A percentile compares a stretch with the other conserved stretches of the same genome.
phyloP scores from a whole-genome alignment of 1,140 invertebrate species.

The Pseudachorutes palmiensis region DNA sequence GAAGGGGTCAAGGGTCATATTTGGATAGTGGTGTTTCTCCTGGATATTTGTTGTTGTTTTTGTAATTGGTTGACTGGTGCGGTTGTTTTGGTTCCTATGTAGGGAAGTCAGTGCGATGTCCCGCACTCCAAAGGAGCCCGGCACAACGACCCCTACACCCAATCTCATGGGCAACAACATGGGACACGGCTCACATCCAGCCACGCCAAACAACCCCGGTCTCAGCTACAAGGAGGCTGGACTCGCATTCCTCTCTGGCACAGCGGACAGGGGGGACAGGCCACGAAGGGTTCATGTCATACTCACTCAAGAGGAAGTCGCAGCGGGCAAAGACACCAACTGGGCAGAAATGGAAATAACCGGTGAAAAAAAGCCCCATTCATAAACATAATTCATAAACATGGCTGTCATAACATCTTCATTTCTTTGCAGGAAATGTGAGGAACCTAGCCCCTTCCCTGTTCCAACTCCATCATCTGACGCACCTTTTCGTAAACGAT shows the following conservation, averaged over 20 bases:
- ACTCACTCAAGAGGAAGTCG: slow-evolving; percentile 83
- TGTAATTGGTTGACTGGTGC: too few relatives aligned
- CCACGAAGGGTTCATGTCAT: slow-evolving; percentile 64
- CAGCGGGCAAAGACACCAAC: slow-evolving; percentile 79
- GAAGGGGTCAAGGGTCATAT: too few relatives aligned
- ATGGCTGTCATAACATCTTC: slow-evolving; percentile 14
- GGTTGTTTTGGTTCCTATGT: too few relatives aligned
- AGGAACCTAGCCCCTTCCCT: slow-evolving; percentile 81
- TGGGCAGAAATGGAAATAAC: slow-evolving; percentile 72
- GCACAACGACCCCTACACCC: neutral
- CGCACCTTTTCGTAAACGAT: slow-evolving; percentile 87
- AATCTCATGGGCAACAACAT: neutral
- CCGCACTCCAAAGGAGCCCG: slow-evolving; percentile 6
- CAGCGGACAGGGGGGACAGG: neutral
- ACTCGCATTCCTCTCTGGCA: neutral
- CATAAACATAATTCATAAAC: neutral
- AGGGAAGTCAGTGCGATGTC: too few relatives aligned
- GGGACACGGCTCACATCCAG: neutral
- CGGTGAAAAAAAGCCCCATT: slow-evolving; percentile 41
- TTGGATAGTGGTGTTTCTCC: too few relatives aligned
- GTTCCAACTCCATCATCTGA: slow-evolving; percentile 83
- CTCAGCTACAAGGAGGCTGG: neutral
- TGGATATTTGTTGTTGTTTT: too few relatives aligned
- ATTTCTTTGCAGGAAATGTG: slow-evolving; percentile 65
- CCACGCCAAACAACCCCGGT: neutral